phyloP scores from a whole-genome alignment of 2,113 vertebrate genomes.

The Crocuta crocuta region DNA sequence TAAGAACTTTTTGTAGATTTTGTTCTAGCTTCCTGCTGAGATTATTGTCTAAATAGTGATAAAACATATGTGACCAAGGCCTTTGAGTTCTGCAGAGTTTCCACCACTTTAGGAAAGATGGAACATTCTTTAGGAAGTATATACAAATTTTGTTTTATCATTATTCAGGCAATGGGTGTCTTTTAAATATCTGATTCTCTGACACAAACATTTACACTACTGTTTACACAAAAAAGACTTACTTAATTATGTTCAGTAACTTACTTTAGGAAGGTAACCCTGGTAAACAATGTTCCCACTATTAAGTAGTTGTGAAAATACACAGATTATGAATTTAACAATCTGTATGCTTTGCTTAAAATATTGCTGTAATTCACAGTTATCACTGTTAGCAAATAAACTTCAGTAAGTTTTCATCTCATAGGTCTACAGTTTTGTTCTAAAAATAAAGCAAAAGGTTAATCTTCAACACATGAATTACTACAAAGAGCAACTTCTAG shows the following conservation, averaged over 20 bases:
- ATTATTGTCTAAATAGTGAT: not conserved
- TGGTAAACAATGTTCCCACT: not conserved
- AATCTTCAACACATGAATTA: not conserved
- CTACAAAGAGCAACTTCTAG: not conserved
- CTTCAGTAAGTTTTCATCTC: not conserved
- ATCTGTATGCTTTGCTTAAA: not conserved
- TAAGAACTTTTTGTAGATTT: not conserved
- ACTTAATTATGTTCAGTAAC: not conserved
- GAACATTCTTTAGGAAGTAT: not conserved
- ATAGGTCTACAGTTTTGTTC: not conserved
- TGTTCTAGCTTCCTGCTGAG: not conserved
- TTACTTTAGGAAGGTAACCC: not conserved
- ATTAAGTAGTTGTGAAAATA: not conserved
- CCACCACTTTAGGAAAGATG: not conserved
- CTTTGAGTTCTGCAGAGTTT: not conserved
- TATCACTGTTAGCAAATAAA: not conserved
- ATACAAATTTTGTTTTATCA: not conserved
- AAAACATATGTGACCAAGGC: not conserved
- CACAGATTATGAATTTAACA: not conserved
- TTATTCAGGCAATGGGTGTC: not conserved
- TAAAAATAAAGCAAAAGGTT: not conserved
- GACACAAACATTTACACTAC: not conserved
- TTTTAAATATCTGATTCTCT: not conserved
- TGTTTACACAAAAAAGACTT: not conserved
- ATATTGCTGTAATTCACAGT: not conserved